Percentiles rank a stretch among this genome's conserved stretches.
phyloP scores from a whole-genome alignment of 1,140 invertebrate species.

The Maniola jurtina region DNA sequence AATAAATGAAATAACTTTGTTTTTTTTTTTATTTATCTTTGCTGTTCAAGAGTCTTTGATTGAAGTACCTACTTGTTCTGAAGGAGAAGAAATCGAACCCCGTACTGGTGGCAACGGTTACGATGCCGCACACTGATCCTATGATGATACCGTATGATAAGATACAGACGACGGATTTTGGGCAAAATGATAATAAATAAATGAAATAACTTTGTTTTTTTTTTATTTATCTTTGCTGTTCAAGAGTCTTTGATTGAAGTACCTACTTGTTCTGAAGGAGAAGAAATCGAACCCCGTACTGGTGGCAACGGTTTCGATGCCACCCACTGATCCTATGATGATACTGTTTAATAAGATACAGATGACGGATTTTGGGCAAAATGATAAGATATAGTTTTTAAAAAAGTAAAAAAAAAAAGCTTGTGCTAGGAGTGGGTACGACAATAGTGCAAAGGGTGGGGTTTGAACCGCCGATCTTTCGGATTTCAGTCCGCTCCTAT shows the following conservation, averaged over 20 bases:
- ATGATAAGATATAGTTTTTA: too few species aligned
- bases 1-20: background rate
- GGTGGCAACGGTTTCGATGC: conserved; percentile 90
- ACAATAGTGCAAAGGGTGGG: too few species aligned
- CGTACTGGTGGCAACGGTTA: conserved; percentile 88
- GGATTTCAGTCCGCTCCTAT: too few species aligned
- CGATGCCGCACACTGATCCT: conserved; percentile 87
- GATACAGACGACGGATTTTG: conserved; percentile 42
- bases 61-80: conserved; percentile 84
- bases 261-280: conserved; percentile 81
- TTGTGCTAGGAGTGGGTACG: too few species aligned
- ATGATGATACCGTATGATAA: conserved; percentile 72
- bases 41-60: conserved; percentile 80
- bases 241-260: conserved; percentile 83
- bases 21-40: background rate
- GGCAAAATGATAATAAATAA: conserved; percentile 5
- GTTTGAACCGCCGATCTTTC: too few species aligned
- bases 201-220: background rate
- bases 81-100: conserved; percentile 82
- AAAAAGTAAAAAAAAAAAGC: too few species aligned
- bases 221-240: too few species aligned
- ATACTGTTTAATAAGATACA: conserved; percentile 67
- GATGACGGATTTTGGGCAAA: conserved; percentile 26
- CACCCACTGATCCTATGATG: conserved; percentile 81
- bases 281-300: conserved; percentile 83